Conservation (phyloP, 2,888 invertebrate species). For the Heteropelma amictum region DNA sequence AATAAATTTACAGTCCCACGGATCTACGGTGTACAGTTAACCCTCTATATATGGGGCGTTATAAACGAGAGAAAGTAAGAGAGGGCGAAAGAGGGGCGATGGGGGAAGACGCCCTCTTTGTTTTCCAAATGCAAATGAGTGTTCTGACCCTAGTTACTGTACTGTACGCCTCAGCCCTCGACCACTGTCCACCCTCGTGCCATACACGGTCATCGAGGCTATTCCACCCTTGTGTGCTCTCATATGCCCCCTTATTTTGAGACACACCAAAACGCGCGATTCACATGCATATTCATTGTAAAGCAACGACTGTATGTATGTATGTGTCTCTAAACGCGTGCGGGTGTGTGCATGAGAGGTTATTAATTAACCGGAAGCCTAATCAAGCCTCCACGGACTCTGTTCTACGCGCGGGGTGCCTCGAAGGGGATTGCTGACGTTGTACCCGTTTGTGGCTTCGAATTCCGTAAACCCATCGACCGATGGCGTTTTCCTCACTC, state of each 20-base stretch:
- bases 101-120: slow-evolving; percentile 66
- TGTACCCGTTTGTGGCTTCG: slow-evolving; percentile 44
- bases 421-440: slow-evolving; percentile 41
- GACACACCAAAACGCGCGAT: slow-evolving; percentile 73
- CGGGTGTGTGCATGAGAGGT: slow-evolving; percentile 77
- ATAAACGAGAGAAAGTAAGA: not conserved
- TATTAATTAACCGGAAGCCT: slow-evolving; percentile 82
- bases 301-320: slow-evolving; percentile 48
- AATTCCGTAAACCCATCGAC: slow-evolving; percentile 59
- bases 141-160: slow-evolving; percentile 62
- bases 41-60: too few species aligned
- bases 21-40: too few species aligned
- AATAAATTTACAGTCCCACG: too few species aligned
- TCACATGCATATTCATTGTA: slow-evolving; percentile 76
- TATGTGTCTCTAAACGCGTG: slow-evolving; percentile 33
- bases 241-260: slow-evolving; percentile 58
- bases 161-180: slow-evolving; percentile 52
- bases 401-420: slow-evolving; percentile 13
- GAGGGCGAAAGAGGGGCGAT: not conserved
- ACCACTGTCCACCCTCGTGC: slow-evolving; percentile 67
- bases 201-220: slow-evolving; percentile 28
- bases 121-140: slow-evolving; percentile 77
- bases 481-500: slow-evolving; percentile 15
- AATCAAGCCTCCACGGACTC: slow-evolving; percentile 77
- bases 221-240: slow-evolving; percentile 43